Conservation (phyloP, 1,140 invertebrate genomes). For the Apis florea region DNA sequence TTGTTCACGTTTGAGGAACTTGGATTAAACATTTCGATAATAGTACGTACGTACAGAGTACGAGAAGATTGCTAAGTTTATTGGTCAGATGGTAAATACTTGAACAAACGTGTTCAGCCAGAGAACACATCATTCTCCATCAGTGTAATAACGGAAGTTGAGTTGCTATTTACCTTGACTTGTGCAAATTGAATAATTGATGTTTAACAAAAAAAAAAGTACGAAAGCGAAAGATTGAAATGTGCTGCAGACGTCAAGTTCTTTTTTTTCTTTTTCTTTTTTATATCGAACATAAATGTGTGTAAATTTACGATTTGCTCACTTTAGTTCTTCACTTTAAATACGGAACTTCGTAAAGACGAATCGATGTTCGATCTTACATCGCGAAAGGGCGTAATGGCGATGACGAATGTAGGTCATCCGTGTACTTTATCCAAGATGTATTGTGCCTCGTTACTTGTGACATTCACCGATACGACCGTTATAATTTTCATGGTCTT, state of each 20-base stretch:
- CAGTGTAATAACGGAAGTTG: background rate
- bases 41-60: background rate
- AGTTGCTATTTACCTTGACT: background rate
- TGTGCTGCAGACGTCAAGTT: background rate
- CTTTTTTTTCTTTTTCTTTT: no score
- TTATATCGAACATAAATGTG: no score
- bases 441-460: slow-evolving; percentile 10
- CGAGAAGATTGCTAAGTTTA: background rate
- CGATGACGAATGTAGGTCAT: slow-evolving; percentile 56
- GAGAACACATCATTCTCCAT: background rate
- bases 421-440: slow-evolving; percentile 34
- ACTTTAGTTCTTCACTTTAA: no score
- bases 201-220: background rate
- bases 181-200: no score
- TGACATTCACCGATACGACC: slow-evolving; percentile 1
- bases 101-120: background rate
- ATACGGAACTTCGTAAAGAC: background rate
- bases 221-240: background rate
- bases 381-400: slow-evolving; percentile 30
- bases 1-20: background rate
- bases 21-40: background rate
- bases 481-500: slow-evolving; percentile 16
- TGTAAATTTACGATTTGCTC: no score
- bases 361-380: background rate
- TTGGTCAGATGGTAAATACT: background rate